Conservation (phyloP, 2,888 invertebrate species). For the Meganola albula region DNA sequence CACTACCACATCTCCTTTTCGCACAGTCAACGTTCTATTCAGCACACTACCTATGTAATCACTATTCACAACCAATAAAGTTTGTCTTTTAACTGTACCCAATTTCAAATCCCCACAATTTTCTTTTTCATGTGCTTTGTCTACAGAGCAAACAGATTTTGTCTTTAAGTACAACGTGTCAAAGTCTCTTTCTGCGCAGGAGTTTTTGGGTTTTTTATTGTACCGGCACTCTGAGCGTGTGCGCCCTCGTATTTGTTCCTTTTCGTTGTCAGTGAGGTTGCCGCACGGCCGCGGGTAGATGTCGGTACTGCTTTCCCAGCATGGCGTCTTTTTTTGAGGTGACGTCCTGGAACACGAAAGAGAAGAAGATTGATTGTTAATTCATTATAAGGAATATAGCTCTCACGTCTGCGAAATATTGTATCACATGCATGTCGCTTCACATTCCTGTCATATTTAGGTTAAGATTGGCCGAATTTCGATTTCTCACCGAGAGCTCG, state of each 20-base stretch:
- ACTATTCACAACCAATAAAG: constrained; percentile 82
- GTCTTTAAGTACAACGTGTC: constrained; percentile 82
- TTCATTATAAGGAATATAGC: too few species aligned
- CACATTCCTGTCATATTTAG: too few species aligned
- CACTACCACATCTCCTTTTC: constrained; percentile 86
- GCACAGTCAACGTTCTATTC: constrained; percentile 80
- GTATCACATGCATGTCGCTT: too few species aligned
- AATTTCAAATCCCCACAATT: constrained; percentile 29
- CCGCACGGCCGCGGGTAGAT: constrained; percentile 89
- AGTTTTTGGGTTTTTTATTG: constrained; percentile 52
- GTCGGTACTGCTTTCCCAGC: constrained; percentile 90
- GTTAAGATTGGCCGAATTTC: too few species aligned
- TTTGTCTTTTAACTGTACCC: constrained; percentile 75
- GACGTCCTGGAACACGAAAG: constrained; percentile 70
- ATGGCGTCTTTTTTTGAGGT: constrained; percentile 79
- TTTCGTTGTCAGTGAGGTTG: constrained; percentile 89
- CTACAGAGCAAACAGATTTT: constrained; percentile 59
- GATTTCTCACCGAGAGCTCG: too few species aligned
- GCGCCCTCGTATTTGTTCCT: constrained; percentile 79
- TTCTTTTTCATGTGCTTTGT: constrained; percentile 40
- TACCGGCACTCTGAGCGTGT: constrained; percentile 84
- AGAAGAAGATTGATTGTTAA: too few species aligned
- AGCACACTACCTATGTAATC: constrained; percentile 79
- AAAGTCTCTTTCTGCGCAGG: constrained; percentile 84
- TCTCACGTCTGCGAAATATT: too few species aligned